Conservation (phyloP, 2,888 invertebrate genomes). For the Nephrotoma appendiculata region DNA sequence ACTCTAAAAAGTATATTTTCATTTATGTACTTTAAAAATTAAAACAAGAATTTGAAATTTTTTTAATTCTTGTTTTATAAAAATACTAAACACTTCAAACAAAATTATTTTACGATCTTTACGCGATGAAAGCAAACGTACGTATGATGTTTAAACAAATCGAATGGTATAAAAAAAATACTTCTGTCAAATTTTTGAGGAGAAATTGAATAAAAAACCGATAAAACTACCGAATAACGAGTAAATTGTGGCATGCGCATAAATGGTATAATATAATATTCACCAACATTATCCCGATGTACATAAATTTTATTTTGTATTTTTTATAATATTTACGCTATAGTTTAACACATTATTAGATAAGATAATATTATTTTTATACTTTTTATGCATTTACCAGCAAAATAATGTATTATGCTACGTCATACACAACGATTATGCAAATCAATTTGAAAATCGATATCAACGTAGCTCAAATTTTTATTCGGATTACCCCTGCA, state of each 20-base stretch:
- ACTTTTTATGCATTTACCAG: background rate
- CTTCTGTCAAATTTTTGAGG: background rate
- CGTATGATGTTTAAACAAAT: background rate
- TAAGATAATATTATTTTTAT: background rate
- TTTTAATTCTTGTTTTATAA: background rate
- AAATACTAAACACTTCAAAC: background rate
- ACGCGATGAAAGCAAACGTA: background rate
- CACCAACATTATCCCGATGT: background rate
- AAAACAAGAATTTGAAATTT: background rate
- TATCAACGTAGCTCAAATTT: background rate
- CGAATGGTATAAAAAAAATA: background rate
- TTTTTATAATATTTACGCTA: background rate
- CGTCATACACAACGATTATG: background rate
- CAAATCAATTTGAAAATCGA: background rate
- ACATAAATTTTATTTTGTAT: background rate
- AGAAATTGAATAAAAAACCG: background rate
- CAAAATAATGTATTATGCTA: background rate
- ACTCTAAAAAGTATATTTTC: background rate
- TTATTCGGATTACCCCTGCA: background rate
- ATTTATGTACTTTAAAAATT: background rate
- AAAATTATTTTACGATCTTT: background rate
- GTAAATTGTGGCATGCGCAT: background rate
- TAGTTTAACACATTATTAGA: background rate
- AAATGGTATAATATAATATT: background rate
- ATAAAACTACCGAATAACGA: background rate